Evolutionary conservation across 2,888 invertebrate genomes (phyloP).

Genomic region (Sthenelais limicola): DNA sequence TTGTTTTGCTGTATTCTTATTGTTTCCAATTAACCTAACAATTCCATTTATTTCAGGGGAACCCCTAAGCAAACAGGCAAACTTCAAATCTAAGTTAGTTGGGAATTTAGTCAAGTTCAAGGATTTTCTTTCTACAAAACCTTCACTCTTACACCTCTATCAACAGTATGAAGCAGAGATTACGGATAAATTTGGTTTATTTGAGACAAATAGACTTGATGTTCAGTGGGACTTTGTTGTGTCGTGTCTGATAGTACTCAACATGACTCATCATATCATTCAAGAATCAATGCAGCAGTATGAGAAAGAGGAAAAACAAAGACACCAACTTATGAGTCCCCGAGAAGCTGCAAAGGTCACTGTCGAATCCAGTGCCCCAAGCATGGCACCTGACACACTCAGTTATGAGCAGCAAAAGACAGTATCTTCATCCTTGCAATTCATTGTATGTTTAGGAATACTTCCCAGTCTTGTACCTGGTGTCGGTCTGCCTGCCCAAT

Average conservation of each 20-base stretch:
- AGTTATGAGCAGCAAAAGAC: conserved; percentile 80
- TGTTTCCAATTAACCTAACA: too few species aligned
- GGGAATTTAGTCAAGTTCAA: neutral
- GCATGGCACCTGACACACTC: conserved; percentile 70
- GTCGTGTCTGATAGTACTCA: neutral
- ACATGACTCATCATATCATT: neutral
- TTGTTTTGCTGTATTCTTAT: too few species aligned
- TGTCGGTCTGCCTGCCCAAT: conserved; percentile 76
- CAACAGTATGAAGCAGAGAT: too few species aligned
- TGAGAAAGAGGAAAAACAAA: neutral
- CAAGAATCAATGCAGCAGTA: neutral
- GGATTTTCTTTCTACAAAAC: too few species aligned
- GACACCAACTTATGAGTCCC: neutral
- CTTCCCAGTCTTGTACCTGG: conserved; percentile 80
- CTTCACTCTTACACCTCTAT: too few species aligned
- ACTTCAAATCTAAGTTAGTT: neutral
- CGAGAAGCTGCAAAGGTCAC: neutral
- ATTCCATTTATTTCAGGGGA: neutral
- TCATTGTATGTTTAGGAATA: conserved; percentile 79
- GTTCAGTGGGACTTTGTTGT: conserved; percentile 8
- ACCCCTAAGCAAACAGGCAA: neutral
- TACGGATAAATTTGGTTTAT: too few species aligned
- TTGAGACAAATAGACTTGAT: too few species aligned
- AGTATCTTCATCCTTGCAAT: conserved; percentile 78
- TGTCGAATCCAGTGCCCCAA: conserved; percentile 48